phyloP scores from a whole-genome alignment of 2,888 invertebrate species.

The Phytoseiulus persimilis region DNA sequence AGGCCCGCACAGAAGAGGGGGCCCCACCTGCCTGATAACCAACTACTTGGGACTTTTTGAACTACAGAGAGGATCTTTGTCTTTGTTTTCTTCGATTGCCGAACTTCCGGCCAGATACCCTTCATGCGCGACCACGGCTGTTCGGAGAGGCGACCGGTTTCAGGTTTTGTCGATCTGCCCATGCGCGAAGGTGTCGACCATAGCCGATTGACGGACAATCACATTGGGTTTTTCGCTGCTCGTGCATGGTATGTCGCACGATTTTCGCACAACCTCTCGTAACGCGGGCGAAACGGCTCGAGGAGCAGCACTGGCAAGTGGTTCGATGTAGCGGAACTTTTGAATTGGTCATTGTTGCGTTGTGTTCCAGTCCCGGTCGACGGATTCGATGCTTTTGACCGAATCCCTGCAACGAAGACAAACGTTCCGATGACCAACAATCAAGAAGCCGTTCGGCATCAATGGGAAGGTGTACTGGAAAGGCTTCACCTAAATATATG shows the following conservation, averaged over 20 bases:
- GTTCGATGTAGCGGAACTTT: neutral
- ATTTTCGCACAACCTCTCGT: too few species aligned
- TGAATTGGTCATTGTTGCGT: neutral
- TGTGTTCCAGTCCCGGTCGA: neutral
- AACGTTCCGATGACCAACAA: neutral
- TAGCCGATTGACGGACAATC: too few species aligned
- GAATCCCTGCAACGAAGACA: neutral
- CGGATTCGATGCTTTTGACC: neutral
- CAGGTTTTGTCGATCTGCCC: too few species aligned
- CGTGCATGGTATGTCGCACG: too few species aligned
- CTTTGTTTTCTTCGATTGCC: neutral
- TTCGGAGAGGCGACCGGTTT: too few species aligned
- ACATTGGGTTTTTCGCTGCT: too few species aligned
- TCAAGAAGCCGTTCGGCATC: neutral
- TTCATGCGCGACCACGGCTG: too few species aligned
- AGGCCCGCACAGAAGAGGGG: neutral
- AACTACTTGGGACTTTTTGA: neutral
- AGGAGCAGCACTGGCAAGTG: neutral
- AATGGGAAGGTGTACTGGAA: neutral
- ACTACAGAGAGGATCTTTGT: neutral
- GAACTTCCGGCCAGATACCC: neutral
- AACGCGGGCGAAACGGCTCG: too few species aligned
- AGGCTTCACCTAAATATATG: neutral
- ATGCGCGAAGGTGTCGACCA: too few species aligned
- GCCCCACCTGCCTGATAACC: neutral